A percentile compares a stretch with the other conserved stretches of the same genome.
phyloP scores from a whole-genome alignment of 2,888 invertebrate species.

The Tetragnatha montana region DNA sequence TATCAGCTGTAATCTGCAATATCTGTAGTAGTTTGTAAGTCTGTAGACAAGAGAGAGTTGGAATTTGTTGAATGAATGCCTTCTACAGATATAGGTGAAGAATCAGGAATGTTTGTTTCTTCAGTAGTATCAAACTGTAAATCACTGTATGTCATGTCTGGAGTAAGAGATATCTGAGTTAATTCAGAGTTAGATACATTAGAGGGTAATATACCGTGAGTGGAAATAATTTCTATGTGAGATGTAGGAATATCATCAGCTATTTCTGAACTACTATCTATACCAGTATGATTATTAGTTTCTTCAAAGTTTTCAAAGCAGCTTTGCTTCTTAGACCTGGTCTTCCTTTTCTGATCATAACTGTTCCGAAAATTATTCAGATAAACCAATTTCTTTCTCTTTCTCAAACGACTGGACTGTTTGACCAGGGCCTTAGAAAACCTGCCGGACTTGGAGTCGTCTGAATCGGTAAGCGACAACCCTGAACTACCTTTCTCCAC shows the following conservation, averaged over 20 bases:
- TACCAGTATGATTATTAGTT: conserved; percentile 21
- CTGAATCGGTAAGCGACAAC: conserved; percentile 16
- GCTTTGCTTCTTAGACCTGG: conserved; percentile 13
- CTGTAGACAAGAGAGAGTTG: conserved; percentile 38
- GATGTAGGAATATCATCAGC: conserved; percentile 71
- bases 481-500: conserved; percentile 11
- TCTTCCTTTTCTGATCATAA: conserved; percentile 31
- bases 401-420: conserved; percentile 12
- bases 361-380: conserved; percentile 9
- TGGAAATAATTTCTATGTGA: conserved; percentile 72
- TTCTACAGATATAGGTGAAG: conserved; percentile 39
- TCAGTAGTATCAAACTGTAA: conserved; percentile 50
- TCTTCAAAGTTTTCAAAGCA: conserved; percentile 34
- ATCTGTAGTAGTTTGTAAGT: conserved; percentile 35
- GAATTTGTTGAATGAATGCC: conserved; percentile 43
- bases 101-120: conserved; percentile 41
- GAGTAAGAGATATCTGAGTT: conserved; percentile 49
- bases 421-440: conserved; percentile 3
- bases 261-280: conserved; percentile 58
- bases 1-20: conserved; percentile 56
- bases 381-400: conserved; percentile 32
- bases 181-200: conserved; percentile 41
- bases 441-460: conserved; percentile 41
- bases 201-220: conserved; percentile 30
- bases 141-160: conserved; percentile 50